Base-by-base conservation (phyloP, 2,797 vertebrate species). In the Myotis vivesi region DNA sequence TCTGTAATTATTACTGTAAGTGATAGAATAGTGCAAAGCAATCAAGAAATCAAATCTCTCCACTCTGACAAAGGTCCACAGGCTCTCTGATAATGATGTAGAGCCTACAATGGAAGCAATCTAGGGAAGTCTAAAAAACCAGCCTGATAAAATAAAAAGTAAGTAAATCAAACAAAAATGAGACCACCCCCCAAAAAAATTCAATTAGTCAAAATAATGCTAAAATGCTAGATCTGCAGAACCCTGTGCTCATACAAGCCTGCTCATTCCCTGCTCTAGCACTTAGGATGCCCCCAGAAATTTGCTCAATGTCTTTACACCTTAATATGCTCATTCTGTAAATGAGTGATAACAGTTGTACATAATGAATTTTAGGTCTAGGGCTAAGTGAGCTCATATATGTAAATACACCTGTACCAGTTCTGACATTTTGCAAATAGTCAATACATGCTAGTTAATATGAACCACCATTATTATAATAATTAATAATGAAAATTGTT, bases 1-100 rank as follows among this genome's bases (percentile, higher is more conserved):
- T 97, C 96, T 97, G 87, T 96, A 98, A 97, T 98, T 98, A 96
- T 97, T 97, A 88, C 94, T 95, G 73, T 81, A 97, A 98, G 86
- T 94, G 96, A 91, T 96, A 64, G 83, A 89, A 97, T 94, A 94
- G 88, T 87, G 72, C 88, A 97, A 94, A 91, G 88, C 38, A 97
- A 97, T 97, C 94, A 97, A 94, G n/a, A 96, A 77, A 96, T 93
- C 87, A 95, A 30, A 77, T 95, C 64, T 97, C 91, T 92, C 83
- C 95, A 97, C 66, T 96, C 49, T 36, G 82, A 6, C 51, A 59
- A 86, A 91, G 38, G 77, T 44, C 46, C 62, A n/a, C 20, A 36
- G 84, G 30, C 44, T 87, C 23, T 87, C 76, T 59, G 53, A 86
- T 86, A 87, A 89, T 62, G 22, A 84, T 28, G 72, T 20, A 96